Conservation (phyloP, 2,113 vertebrate species). For the Stegastes partitus region DNA sequence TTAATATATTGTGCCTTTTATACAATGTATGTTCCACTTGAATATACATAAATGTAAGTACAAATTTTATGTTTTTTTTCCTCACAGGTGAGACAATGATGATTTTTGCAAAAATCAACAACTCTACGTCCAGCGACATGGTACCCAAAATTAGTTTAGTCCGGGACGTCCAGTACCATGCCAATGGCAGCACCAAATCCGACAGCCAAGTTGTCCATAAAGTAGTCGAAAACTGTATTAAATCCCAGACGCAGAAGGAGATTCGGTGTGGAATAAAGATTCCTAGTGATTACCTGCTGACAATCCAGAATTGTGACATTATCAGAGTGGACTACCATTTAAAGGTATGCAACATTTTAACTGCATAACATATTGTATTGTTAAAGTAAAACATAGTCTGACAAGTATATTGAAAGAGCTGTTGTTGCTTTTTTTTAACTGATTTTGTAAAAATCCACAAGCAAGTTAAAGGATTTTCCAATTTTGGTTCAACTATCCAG, state of each 20-base stretch:
- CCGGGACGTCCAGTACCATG: conserved; percentile 60
- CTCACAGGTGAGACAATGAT: conserved; percentile 73
- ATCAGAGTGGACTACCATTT: conserved; percentile 78
- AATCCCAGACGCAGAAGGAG: conserved; percentile 45
- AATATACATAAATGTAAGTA: not conserved
- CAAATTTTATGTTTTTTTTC: conserved; percentile 5
- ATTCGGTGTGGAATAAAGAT: conserved; percentile 63
- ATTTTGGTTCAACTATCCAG: not conserved
- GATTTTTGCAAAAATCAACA: conserved; percentile 71
- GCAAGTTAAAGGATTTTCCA: not conserved
- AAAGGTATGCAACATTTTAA: conserved; percentile 68
- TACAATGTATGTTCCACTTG: not conserved
- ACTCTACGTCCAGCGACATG: conserved; percentile 75
- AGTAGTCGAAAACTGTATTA: conserved; percentile 46
- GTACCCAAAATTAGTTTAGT: conserved; percentile 75
- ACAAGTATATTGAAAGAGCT: no score
- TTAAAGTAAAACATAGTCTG: not conserved
- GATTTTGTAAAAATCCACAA: not conserved
- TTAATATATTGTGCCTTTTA: not conserved
- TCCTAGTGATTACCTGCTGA: conserved; percentile 45
- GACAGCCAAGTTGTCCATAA: conserved; percentile 42
- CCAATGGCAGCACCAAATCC: conserved; percentile 37
- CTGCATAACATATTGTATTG: not conserved
- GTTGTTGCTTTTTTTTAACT: no score
- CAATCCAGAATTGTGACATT: conserved; percentile 74